Base-by-base conservation (phyloP, 1,140 invertebrate genomes). In the Phenacoccus solenopsis region DNA sequence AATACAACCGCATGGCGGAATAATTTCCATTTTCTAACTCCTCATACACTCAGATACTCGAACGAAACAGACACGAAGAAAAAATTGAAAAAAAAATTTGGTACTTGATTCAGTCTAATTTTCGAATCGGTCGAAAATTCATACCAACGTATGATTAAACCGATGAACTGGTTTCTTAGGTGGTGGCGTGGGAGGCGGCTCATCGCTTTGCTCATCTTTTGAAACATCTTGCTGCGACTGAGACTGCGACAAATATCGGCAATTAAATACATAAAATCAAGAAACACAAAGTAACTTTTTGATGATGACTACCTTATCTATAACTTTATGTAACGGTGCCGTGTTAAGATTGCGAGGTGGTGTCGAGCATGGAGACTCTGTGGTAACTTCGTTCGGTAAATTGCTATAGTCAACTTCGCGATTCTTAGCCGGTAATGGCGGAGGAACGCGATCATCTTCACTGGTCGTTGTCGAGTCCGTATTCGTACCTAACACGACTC, bases 371-470 rank as follows among this genome's bases (percentile, higher is more conserved):
- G 59, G 59, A 20, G 59, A 24, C 22, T 64, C 59, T 3, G 59
- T 20, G 4, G 20, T 5, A 59, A 4, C 56, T 16, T 5, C 16
- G 30, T n/a, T n/a, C n/a, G n/a, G n/a, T n/a, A n/a, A n/a, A 71
- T 82, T 75, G 38, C 86, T 76, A 74, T 86, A 86, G 78, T 88
- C 86, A 1, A 83, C 81, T 72, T 86, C 85, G 9, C 85, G 79
- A 16, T 80, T 81, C 78, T 90, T 90, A 13, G 84, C 78, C 1
- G 88, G 88, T 67, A 90, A 75, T 1, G 88, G 88, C 3, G 88
- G 88, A 59, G 87, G 86, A 67, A 78, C 75, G 16, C 79, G 79
- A 74, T 89, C 87, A 73, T 88, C 86, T 74, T 85, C 84, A 49
- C 84, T 86, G 20, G 67, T 71, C 7, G 83, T 79, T 25, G 85